Percentiles rank a stretch among this genome's conserved stretches.
Conservation (phyloP, 2,888 invertebrate species). For the Drosophila anomelani region DNA sequence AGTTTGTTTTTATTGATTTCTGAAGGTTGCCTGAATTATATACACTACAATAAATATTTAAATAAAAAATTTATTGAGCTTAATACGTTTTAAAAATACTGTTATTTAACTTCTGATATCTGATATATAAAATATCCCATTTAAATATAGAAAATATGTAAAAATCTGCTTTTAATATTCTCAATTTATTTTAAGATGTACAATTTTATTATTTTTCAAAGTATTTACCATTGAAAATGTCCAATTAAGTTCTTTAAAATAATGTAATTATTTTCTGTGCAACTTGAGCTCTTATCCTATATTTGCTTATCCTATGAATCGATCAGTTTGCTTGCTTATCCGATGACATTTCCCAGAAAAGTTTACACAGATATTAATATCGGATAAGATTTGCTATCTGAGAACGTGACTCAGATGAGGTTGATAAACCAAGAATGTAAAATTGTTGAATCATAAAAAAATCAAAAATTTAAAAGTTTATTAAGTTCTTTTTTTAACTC, state of each 20-base stretch:
- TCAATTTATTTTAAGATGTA: background rate
- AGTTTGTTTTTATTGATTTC: no score
- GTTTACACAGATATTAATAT: slow-evolving; percentile 9
- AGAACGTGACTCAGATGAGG: slow-evolving; percentile 17
- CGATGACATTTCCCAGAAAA: slow-evolving; percentile 15
- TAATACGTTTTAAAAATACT: background rate
- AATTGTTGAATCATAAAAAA: background rate
- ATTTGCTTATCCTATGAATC: slow-evolving; percentile 46
- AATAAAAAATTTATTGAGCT: background rate
- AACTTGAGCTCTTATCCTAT: background rate
- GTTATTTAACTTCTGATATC: background rate
- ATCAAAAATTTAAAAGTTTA: background rate
- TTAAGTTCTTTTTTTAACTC: background rate
- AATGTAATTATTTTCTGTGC: background rate
- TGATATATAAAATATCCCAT: background rate
- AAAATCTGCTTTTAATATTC: no score
- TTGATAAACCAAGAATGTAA: background rate
- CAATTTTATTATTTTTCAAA: no score
- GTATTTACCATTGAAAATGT: no score
- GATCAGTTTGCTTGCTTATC: slow-evolving; percentile 30
- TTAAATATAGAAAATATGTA: no score
- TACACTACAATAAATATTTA: no score
- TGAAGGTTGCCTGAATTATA: no score
- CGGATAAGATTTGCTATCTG: slow-evolving; percentile 21
- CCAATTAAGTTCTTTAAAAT: background rate